phyloP scores from a whole-genome alignment of 2,888 invertebrate genomes.

The Sinopyrophorus schimmeli region DNA sequence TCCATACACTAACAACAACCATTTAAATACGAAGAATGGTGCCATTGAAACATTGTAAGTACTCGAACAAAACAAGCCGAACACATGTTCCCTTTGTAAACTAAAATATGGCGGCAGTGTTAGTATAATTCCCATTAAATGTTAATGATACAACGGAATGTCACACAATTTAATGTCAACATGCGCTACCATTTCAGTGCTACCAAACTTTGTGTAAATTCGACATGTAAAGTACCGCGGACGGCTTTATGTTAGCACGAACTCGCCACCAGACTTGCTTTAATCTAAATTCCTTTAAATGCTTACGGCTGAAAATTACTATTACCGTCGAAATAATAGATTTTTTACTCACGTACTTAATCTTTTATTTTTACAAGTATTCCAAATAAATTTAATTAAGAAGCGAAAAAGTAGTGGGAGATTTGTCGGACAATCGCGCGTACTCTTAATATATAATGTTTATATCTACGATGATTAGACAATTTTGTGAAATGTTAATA shows the following conservation, averaged over 20 bases:
- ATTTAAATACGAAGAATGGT: constrained; percentile 33
- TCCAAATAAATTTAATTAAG: too few species aligned
- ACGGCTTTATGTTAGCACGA: constrained; percentile 42
- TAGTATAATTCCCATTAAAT: constrained; percentile 55
- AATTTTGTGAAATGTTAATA: too few species aligned
- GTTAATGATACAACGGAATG: constrained; percentile 55
- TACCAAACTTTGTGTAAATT: constrained; percentile 51
- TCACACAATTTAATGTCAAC: constrained; percentile 54
- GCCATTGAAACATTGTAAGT: constrained; percentile 37
- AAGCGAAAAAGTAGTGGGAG: too few species aligned
- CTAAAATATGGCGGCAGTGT: constrained; percentile 47
- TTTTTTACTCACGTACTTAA: too few species aligned
- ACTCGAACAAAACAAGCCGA: constrained; percentile 47
- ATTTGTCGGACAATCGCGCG: too few species aligned
- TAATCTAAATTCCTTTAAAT: constrained; percentile 47
- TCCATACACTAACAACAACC: constrained; percentile 27
- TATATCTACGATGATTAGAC: too few species aligned
- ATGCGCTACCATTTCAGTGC: constrained; percentile 47
- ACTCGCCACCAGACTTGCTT: constrained; percentile 42
- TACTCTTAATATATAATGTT: too few species aligned
- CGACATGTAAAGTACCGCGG: constrained; percentile 49
- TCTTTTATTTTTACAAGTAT: too few species aligned
- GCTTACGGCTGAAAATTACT: constrained; percentile 38
- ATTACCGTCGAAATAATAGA: too few species aligned
- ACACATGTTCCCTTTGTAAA: constrained; percentile 54